Base-by-base conservation (phyloP, 2,888 invertebrate genomes). In the Cabera pusaria region DNA sequence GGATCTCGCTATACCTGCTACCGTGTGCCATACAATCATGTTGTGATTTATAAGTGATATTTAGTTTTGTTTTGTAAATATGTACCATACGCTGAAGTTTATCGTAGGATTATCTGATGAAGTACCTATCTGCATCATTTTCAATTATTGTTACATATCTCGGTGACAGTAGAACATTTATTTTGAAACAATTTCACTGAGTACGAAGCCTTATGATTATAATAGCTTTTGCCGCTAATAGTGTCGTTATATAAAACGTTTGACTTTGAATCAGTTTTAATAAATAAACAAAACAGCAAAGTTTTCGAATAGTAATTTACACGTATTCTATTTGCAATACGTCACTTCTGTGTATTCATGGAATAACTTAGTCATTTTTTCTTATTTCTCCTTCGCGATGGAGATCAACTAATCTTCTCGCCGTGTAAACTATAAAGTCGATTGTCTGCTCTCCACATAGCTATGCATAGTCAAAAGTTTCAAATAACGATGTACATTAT, bases 11-110 rank as follows among this genome's bases (percentile, higher is more conserved):
- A 66, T 67, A 83, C 83, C 83, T 84, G 84, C 73, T 70, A 77
- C 67, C 70, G 71, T 79, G 88, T 88, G 88, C 88, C 88, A 88
- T 88, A 88, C 79, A 76, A 82, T 79, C 78, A 85, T 81, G 86
- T 87, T 87, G 86, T 88, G 87, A 88, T 87, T 77, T 72, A 79
- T 81, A 83, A 84, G 86, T 87, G 86, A 87, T 88, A 87, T 87
- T 86, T 84, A 87, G 75, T 84, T 74, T 87, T 83, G 80, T 85
- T 73, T 71, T 87, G 88, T 88, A 87, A 88, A 88, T 88, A 88
- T 88, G 85, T 88, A 87, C 81, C 80, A 87, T 87, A 88, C 58
- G 74, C 69, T 79, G 79, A 80, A 76, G 72, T 69, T 81, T 74
- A 72, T 78, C 65, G 63, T 83, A 80, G 74, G 80, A 61, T 51